Conservation (phyloP, 1,140 invertebrate species). For the Babylonia areolata region DNA sequence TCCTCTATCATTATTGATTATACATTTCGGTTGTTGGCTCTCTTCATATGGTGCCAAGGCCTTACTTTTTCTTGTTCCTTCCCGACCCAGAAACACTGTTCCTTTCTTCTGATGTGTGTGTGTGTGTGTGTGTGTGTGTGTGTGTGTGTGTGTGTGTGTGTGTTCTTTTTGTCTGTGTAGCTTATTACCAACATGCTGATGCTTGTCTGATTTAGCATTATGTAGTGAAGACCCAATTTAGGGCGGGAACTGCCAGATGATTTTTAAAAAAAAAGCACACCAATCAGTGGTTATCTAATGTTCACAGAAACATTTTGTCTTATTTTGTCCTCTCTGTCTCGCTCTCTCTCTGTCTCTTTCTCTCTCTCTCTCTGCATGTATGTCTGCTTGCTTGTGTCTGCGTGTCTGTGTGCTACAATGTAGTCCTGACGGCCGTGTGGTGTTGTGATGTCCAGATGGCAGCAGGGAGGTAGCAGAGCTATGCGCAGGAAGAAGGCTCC, state of each 20-base stretch:
- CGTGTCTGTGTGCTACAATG: not conserved
- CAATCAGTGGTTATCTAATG: too few relatives aligned
- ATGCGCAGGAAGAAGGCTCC: constrained; percentile 1
- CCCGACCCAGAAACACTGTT: too few relatives aligned
- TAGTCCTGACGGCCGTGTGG: not conserved
- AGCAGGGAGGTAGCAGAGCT: not conserved
- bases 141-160: constrained; percentile 26
- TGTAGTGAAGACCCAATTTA: too few relatives aligned
- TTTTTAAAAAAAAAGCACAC: too few relatives aligned
- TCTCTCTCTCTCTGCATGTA: not conserved
- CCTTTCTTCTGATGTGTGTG: not conserved
- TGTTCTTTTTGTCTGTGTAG: not conserved
- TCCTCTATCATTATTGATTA: too few relatives aligned
- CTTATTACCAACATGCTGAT: too few relatives aligned
- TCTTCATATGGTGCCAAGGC: too few relatives aligned
- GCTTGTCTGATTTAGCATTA: too few relatives aligned
- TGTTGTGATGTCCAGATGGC: constrained; percentile 9
- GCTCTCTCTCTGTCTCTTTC: not conserved
- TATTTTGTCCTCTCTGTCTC: not conserved
- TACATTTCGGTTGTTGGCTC: too few relatives aligned
- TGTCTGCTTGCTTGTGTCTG: not conserved
- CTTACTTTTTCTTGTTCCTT: not conserved
- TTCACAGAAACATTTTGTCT: too few relatives aligned
- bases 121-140: constrained; percentile 12
- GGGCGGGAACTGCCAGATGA: too few relatives aligned